Percentiles rank a stretch among this genome's conserved stretches.
Evolutionary conservation across 2,888 invertebrate species (phyloP).

Genomic region (Adela reaumurella): DNA sequence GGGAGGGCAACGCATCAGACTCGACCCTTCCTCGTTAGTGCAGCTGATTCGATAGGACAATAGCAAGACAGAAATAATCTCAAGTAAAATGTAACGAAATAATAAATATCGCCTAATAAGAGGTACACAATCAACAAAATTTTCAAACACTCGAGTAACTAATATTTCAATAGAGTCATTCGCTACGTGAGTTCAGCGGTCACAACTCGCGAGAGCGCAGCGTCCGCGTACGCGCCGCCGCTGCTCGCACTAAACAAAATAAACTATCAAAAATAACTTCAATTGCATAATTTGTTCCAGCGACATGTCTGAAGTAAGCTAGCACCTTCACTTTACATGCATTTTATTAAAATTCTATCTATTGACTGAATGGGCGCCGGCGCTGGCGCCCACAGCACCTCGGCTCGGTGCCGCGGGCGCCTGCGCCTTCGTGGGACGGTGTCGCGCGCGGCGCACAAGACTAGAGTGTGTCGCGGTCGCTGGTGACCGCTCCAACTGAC

Average conservation of each 20-base stretch:
- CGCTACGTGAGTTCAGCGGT: constrained; percentile 47
- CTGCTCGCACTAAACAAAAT: constrained; percentile 52
- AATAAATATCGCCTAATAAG: constrained; percentile 54
- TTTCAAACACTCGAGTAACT: constrained; percentile 47
- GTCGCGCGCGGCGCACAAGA: constrained; percentile 2
- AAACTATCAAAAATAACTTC: constrained; percentile 57
- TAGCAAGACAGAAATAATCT: constrained; percentile 56
- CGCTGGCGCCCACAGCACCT: constrained; percentile 21
- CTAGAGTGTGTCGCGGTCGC: neutral
- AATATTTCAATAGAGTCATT: constrained; percentile 46
- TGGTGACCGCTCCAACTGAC: neutral
- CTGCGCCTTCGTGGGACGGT: constrained; percentile 19
- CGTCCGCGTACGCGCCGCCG: constrained; percentile 18
- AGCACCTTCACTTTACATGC: constrained; percentile 51
- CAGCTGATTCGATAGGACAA: constrained; percentile 21
- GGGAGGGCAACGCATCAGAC: no score
- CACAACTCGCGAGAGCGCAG: constrained; percentile 13
- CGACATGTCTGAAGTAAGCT: constrained; percentile 50
- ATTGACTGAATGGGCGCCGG: constrained; percentile 38
- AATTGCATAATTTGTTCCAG: constrained; percentile 47
- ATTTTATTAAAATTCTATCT: constrained; percentile 51
- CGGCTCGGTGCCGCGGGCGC: constrained; percentile 25
- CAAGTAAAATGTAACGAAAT: constrained; percentile 45
- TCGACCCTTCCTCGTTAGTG: no score
- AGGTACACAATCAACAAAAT: constrained; percentile 55